A percentile compares a stretch with the other conserved stretches of the same genome.
These are phyloP conservation scores for Coecobrya sp. DNA, from an alignment of 2,888 invertebrate genomes.

Conservation along the genomic window DNA sequence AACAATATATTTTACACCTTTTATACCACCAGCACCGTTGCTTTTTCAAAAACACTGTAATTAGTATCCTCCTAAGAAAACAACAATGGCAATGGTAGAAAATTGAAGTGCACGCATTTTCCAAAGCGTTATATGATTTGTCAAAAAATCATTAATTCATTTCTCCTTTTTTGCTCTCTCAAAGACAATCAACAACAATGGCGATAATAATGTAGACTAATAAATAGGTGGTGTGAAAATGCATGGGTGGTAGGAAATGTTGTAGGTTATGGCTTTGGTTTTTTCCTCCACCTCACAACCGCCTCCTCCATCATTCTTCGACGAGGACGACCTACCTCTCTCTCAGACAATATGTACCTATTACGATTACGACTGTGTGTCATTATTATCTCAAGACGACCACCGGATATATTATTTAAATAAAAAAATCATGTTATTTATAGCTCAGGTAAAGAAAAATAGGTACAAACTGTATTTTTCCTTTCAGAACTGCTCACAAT, in stretches of 20 bases:
- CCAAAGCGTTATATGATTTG: not conserved
- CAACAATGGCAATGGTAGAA: not conserved
- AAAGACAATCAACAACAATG: not conserved
- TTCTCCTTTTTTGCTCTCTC: not conserved
- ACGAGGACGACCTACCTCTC: too few relatives aligned
- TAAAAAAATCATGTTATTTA: too few relatives aligned
- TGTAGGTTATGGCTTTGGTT: not conserved
- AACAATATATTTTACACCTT: not conserved
- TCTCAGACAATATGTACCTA: not conserved
- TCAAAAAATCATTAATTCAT: not conserved
- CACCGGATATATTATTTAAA: constrained; percentile 8
- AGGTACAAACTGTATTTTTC: not conserved
- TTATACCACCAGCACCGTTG: not conserved
- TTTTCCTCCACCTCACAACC: not conserved
- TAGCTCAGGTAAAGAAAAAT: too few relatives aligned
- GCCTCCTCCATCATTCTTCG: not conserved
- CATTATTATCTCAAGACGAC: not conserved
- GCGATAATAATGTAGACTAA: not conserved
- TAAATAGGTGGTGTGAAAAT: constrained; percentile 2
- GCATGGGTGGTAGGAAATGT: not conserved
- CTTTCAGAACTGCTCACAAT: not conserved
- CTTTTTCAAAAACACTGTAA: not conserved
- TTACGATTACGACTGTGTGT: not conserved
- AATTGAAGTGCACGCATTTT: not conserved
- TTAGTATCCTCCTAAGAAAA: not conserved